These are phyloP conservation scores for Manis javanica DNA, from an alignment of 2,797 vertebrate genomes.

Conservation along the genomic window DNA sequence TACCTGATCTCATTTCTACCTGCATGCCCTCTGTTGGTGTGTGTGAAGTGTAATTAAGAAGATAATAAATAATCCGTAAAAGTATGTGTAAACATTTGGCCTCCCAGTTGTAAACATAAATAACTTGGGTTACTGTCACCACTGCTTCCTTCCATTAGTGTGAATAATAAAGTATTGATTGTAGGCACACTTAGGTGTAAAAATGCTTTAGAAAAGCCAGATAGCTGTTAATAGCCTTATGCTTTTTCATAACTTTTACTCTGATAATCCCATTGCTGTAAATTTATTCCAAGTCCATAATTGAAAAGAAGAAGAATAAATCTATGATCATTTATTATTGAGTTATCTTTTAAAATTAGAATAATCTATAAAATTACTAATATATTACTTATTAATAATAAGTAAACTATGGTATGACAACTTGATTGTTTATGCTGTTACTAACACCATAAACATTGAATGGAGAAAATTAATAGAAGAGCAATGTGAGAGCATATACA, in stretches of 20 bases:
- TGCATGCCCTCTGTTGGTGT: background rate
- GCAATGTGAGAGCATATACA: background rate
- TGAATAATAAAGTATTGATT: slow-evolving; percentile 45
- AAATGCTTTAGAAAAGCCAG: slow-evolving; percentile 18
- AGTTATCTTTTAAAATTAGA: slow-evolving; percentile 48
- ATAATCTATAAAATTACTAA: background rate
- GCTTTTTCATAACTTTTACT: background rate
- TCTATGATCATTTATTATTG: background rate
- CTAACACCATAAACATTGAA: slow-evolving; percentile 32
- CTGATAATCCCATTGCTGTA: slow-evolving; percentile 42
- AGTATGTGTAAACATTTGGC: slow-evolving; percentile 55
- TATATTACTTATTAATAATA: background rate
- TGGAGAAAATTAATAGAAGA: slow-evolving; percentile 1
- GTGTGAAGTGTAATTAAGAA: slow-evolving; percentile 2
- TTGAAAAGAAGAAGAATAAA: slow-evolving; percentile 11
- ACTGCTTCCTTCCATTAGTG: slow-evolving; percentile 1
- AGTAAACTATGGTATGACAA: background rate
- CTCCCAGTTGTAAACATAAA: slow-evolving; percentile 46
- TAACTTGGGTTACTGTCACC: slow-evolving; percentile 29
- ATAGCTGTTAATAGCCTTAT: background rate
- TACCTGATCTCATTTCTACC: slow-evolving; percentile 13
- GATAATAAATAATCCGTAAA: slow-evolving; percentile 40
- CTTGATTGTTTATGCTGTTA: background rate
- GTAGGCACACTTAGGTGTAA: slow-evolving; percentile 21
- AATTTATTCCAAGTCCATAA: background rate